A percentile compares a stretch with the other conserved stretches of the same genome.
Conservation (phyloP, 2,797 vertebrate species). For the Otolemur crassicaudatus region DNA sequence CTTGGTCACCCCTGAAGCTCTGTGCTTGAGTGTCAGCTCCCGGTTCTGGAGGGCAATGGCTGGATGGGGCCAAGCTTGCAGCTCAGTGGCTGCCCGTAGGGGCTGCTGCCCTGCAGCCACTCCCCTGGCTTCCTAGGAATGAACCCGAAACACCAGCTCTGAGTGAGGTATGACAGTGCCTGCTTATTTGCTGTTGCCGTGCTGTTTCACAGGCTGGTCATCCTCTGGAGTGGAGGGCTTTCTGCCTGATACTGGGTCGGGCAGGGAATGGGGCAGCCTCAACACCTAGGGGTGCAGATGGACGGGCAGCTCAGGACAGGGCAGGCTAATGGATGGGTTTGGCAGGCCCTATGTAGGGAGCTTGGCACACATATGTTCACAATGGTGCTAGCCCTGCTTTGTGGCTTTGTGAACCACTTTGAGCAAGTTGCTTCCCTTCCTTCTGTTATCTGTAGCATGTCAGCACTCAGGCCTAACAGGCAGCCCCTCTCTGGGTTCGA, state of each 20-base stretch:
- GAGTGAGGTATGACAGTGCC: neutral
- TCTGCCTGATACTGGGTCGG: neutral
- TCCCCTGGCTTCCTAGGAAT: neutral
- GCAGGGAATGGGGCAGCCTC: neutral
- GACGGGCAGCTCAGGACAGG: neutral
- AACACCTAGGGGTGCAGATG: neutral
- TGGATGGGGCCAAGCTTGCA: neutral
- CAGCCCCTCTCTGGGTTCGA: neutral
- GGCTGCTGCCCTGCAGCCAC: neutral
- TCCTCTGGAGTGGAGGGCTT: neutral
- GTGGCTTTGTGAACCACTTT: neutral
- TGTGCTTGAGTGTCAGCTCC: neutral
- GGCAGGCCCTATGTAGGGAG: neutral
- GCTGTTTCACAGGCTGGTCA: fast-evolving
- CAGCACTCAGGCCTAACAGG: no score
- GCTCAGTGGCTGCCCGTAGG: neutral
- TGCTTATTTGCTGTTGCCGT: neutral
- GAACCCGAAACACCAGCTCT: neutral
- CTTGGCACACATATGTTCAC: fast-evolving
- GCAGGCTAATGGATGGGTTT: neutral
- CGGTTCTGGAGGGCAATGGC: neutral
- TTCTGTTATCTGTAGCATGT: neutral
- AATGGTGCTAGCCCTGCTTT: neutral
- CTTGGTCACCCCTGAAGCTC: neutral
- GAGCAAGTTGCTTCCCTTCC: neutral